Base-by-base conservation (phyloP, 2,797 vertebrate genomes). In the Microctenopoma lineatum region DNA sequence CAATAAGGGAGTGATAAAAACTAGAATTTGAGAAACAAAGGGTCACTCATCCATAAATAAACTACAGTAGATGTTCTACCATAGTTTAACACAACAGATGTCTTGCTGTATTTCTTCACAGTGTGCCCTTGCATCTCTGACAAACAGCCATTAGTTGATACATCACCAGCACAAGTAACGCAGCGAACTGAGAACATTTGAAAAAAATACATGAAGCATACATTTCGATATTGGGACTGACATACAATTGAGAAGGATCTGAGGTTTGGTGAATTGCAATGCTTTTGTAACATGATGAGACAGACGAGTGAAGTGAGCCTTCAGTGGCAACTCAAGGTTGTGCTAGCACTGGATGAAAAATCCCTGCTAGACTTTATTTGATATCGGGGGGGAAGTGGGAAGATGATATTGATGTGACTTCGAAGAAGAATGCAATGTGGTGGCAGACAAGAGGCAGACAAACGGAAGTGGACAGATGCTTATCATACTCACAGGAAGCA, bases 281-380 rank as follows among this genome's bases (percentile, higher is more conserved):
- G 70, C 59, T 34, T 34, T 41, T 77, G 83, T 77, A 87, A 89
- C 66, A 74, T 27, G 65, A 88, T 68, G 73, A 86, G 32, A 52
- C 46, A 57, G 42, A 77, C 39, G 25, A 72, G 63, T 70, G 62
- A 70, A 60, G 58, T 52, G 42, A 83, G 71, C 63, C 44, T 63
- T 78, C 75, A 87, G 77, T 68, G 76, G 57, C 55, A 81, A 61
- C 75, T 84, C 61, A 85, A 80, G 82, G 73, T 75, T 66, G 70
- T 39, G 36, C 62, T 8, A 45, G 44, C 9, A 45, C 3, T 3
- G n/a, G n/a, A 0, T 54, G 69, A 70, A 77, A 76, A 68, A 50
- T 5, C 58, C 70, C 16, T 34, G 66, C 52, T 58, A 71, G 68
- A 67, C 74, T 81, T 74, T 65, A 88, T 88, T 85, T 85, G 79